These are phyloP conservation scores for Thymelicus sylvestris DNA, from an alignment of 2,888 invertebrate species.

Conservation along the genomic window DNA sequence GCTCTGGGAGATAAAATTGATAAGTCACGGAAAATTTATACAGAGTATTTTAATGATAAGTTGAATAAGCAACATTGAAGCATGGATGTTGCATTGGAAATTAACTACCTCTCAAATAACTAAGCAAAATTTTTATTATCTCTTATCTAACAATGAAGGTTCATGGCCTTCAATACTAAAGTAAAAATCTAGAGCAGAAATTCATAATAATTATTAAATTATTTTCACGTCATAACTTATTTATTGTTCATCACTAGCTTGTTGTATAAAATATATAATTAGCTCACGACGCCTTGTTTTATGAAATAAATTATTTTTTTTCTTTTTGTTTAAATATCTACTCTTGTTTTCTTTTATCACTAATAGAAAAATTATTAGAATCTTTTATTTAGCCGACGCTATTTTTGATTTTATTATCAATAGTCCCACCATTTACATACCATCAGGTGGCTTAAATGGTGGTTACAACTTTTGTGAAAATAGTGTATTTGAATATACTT, in stretches of 20 bases:
- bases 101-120: not conserved
- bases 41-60: too few relatives aligned
- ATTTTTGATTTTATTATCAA: too few relatives aligned
- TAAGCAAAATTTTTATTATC: not conserved
- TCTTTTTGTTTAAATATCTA: conserved; percentile 15
- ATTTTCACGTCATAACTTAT: conserved; percentile 41
- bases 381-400: too few relatives aligned
- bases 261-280: conserved; percentile 36
- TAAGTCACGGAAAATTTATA: not conserved
- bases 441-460: too few relatives aligned
- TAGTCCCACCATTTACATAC: too few relatives aligned
- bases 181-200: conserved; percentile 4
- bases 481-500: too few relatives aligned
- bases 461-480: too few relatives aligned
- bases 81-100: too few relatives aligned
- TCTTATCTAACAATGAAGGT: not conserved
- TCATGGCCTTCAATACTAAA: not conserved
- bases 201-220: conserved; percentile 32
- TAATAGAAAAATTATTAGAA: too few relatives aligned
- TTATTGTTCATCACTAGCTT: conserved; percentile 41
- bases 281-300: conserved; percentile 41
- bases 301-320: conserved; percentile 36
- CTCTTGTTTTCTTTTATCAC: conserved; percentile 6
- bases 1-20: conserved; percentile 2
- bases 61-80: too few relatives aligned